Percentiles rank a stretch among this genome's conserved stretches.
phyloP scores from a whole-genome alignment of 2,797 vertebrate genomes.

The Paratrypauchen microcephalus region DNA sequence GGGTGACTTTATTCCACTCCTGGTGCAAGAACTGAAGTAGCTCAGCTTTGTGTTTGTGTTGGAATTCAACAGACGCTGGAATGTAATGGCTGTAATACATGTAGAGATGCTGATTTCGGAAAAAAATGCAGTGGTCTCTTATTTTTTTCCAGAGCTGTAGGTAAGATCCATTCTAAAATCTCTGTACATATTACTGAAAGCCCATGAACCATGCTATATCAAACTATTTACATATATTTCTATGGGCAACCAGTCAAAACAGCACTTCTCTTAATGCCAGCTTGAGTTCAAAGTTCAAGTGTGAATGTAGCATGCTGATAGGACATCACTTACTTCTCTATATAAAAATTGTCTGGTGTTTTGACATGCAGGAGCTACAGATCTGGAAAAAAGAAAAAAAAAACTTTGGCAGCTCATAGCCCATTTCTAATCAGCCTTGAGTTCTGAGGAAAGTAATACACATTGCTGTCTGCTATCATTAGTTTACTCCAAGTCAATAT shows the following conservation, averaged over 20 bases:
- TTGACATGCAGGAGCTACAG: constrained; percentile 55
- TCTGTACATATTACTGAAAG: too few species aligned
- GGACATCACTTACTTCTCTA: constrained; percentile 34
- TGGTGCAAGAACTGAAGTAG: too few species aligned
- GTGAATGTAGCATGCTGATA: constrained; percentile 27
- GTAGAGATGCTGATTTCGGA: too few species aligned
- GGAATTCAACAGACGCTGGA: too few species aligned
- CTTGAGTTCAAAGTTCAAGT: constrained; percentile 27
- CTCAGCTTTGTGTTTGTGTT: too few species aligned
- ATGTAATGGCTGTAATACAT: too few species aligned
- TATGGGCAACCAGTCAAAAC: neutral
- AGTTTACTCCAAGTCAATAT: constrained; percentile 52
- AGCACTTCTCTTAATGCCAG: constrained; percentile 18
- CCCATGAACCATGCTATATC: neutral
- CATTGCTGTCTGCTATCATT: constrained; percentile 57
- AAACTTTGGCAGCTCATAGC: constrained; percentile 70
- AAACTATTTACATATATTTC: neutral
- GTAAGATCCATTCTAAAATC: too few species aligned
- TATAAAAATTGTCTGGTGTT: constrained; percentile 42
- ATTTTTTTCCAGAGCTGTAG: too few species aligned
- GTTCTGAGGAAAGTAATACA: constrained; percentile 64
- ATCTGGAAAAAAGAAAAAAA: constrained; percentile 58
- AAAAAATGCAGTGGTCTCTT: too few species aligned
- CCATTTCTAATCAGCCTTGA: constrained; percentile 68
- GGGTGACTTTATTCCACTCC: too few species aligned